Evolutionary conservation across 1,140 invertebrate genomes (phyloP).

Genomic region (Zophobas morio): DNA sequence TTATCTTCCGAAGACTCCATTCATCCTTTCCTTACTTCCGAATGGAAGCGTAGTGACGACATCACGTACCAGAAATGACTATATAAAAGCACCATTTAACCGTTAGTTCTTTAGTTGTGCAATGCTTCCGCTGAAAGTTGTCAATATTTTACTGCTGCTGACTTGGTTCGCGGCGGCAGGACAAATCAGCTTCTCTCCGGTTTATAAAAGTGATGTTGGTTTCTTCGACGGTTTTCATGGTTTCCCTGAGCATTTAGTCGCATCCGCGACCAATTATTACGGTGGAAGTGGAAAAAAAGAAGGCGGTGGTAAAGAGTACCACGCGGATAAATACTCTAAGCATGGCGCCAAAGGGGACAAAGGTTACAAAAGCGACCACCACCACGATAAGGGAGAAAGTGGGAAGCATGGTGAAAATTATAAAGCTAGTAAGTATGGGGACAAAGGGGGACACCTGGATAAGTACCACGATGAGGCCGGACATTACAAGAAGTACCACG

Average conservation of each 20-base stretch:
- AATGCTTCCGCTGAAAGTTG: slow-evolving; percentile 46
- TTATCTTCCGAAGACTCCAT: not conserved
- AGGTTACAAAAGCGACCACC: slow-evolving; percentile 75
- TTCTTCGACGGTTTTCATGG: slow-evolving; percentile 3
- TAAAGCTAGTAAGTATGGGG: slow-evolving; percentile 78
- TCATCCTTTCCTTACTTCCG: slow-evolving; percentile 30
- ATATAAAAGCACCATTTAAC: slow-evolving; percentile 43
- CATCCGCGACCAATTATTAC: slow-evolving; percentile 20
- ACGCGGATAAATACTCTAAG: slow-evolving; percentile 72
- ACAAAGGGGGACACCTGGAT: slow-evolving; percentile 81
- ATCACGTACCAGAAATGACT: slow-evolving; percentile 36
- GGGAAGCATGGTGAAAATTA: slow-evolving; percentile 78
- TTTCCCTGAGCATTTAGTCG: slow-evolving; percentile 19
- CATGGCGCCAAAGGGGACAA: slow-evolving; percentile 77
- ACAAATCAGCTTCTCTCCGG: slow-evolving; percentile 26
- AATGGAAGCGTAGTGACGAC: slow-evolving; percentile 34
- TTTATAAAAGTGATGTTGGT: slow-evolving; percentile 12
- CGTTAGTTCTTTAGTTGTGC: slow-evolving; percentile 42
- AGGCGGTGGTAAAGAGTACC: slow-evolving; percentile 71
- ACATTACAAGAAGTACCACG: slow-evolving; percentile 78
- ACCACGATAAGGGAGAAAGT: slow-evolving; percentile 76
- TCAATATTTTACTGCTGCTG: slow-evolving; percentile 40
- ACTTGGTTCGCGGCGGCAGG: slow-evolving; percentile 21
- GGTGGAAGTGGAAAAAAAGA: slow-evolving; percentile 24
- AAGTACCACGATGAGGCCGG: slow-evolving; percentile 79